Percentiles rank a stretch among this genome's conserved stretches.
phyloP scores from a whole-genome alignment of 2,888 invertebrate genomes.

The Lypha dubia region DNA sequence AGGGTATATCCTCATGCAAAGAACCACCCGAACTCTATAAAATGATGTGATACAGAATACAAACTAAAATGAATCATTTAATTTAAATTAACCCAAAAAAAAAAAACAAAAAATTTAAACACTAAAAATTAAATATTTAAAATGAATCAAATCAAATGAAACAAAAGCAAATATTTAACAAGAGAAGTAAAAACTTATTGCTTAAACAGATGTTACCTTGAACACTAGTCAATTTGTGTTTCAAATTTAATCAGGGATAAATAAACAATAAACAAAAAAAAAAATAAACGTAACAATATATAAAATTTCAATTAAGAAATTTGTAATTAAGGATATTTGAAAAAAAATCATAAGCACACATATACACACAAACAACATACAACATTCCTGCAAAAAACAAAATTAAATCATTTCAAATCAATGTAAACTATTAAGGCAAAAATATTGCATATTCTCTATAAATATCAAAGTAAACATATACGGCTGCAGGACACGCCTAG shows the following conservation, averaged over 20 bases:
- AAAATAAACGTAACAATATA: too few species aligned
- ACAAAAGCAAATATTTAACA: not conserved
- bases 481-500: conserved; percentile 1
- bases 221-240: conserved; percentile 72
- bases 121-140: conserved; percentile 10
- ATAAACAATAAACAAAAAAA: conserved; percentile 71
- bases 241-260: conserved; percentile 72
- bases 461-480: not conserved
- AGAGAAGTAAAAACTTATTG: conserved; percentile 28
- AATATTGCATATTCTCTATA: not conserved
- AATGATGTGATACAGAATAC: conserved; percentile 78
- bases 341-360: too few species aligned
- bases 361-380: conserved; percentile 37
- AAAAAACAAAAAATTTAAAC: conserved; percentile 26
- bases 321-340: conserved; percentile 32
- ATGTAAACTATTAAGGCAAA: not conserved
- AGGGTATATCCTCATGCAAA: conserved; percentile 80
- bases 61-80: conserved; percentile 25
- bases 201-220: conserved; percentile 70
- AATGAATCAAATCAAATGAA: conserved; percentile 9
- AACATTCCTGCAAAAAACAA: not conserved
- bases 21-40: conserved; percentile 82
- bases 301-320: conserved; percentile 46
- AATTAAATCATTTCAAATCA: not conserved
- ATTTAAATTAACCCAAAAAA: conserved; percentile 37